Base-by-base conservation (phyloP, 1,140 invertebrate genomes). In the Aradophagus sp. region DNA sequence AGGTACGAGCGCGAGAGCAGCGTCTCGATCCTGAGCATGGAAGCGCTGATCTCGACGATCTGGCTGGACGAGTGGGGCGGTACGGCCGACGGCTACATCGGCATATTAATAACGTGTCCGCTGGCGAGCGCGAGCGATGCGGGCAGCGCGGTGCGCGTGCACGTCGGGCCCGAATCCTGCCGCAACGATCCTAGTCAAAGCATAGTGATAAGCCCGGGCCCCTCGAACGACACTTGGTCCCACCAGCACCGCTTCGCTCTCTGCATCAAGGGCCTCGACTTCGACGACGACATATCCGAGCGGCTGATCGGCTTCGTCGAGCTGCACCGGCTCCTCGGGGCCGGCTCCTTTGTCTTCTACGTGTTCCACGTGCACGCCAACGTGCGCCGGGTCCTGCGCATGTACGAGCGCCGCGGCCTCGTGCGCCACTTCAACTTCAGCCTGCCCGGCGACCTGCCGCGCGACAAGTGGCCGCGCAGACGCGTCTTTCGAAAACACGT, bases 261-360 rank as follows among this genome's bases (percentile, higher is more conserved):
- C 19, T 93, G 91, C 74, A 89, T 92, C 0, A 93, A 93, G 80
- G 90, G 91, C 39, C 78, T 93, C 75, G 87, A 89, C 53, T 93
- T 92, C 74, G 69, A 84, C 23, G 84, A 88, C 41, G 90, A 92
- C 69, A 88, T 91, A 42, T 88, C 89, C 1, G 69, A 79, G 11
- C 85, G 85, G 66, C 75, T 93, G 17, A 77, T 91, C 2, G 90
- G 92, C 77, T 93, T 92, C 89, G 87, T 93, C 39, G 90, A 92
- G 82, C 84, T 89, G 0, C 89, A 90, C 42, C 87, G 86, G 52
- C 83, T 91, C 42, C 82, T 93, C 4, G 91, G 91, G 14, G 91
- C 90, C 1, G 83, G 90, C 39, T 86, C 86, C 38, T 88, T 93
- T 42, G 87, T 89, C 42, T 81, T 92, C 16, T 93, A 92, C 76